These are phyloP conservation scores for Etheostoma nigrum DNA, from an alignment of 2,797 vertebrate genomes.

Conservation along the genomic window DNA sequence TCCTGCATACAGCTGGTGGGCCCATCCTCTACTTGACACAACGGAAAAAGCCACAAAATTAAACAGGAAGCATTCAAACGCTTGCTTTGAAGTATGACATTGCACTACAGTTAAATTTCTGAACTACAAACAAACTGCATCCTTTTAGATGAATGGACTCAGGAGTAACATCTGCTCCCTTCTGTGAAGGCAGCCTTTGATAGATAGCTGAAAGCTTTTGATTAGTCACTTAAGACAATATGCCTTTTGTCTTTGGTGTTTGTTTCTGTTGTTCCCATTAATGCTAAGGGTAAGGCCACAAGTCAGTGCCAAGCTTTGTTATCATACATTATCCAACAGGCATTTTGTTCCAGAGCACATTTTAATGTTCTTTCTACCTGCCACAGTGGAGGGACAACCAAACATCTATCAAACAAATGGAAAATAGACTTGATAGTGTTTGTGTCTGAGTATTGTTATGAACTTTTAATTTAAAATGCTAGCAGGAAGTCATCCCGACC, in stretches of 20 bases:
- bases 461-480: conserved; percentile 1
- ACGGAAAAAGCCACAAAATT: conserved; percentile 30
- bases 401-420: not conserved
- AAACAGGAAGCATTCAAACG: conserved; percentile 47
- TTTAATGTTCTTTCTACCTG: not conserved
- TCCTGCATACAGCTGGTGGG: conserved; percentile 47
- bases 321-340: conserved; percentile 1
- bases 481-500: not conserved
- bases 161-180: conserved; percentile 34
- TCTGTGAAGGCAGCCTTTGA: conserved; percentile 41
- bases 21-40: conserved; percentile 53
- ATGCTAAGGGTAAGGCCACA: conserved; percentile 10
- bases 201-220: conserved; percentile 52
- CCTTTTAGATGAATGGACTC: conserved; percentile 44
- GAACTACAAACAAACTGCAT: conserved; percentile 50
- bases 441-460: not conserved
- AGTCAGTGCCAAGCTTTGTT: not conserved
- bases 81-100: conserved; percentile 44
- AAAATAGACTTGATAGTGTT: not conserved
- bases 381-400: not conserved
- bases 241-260: conserved; percentile 40
- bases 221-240: conserved; percentile 57
- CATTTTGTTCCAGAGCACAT: conserved; percentile 7
- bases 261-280: conserved; percentile 20
- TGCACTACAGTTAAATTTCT: conserved; percentile 40